phyloP scores from a whole-genome alignment of 53 echinoderm and acorn worm genomes.

The Astropecten irregularis region DNA sequence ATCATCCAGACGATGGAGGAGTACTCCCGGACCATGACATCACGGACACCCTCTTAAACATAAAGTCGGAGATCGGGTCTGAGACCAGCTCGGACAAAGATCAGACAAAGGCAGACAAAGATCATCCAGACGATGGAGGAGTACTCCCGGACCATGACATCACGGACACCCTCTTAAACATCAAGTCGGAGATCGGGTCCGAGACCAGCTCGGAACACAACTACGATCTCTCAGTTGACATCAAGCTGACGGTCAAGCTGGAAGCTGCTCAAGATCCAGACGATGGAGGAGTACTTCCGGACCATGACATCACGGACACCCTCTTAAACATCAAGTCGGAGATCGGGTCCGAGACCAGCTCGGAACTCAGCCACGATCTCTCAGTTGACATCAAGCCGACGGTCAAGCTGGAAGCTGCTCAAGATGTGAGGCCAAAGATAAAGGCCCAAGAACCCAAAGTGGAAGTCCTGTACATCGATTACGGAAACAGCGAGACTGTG shows the following conservation, averaged over 20 bases:
- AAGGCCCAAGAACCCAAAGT: conserved; percentile 52
- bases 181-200: conserved; percentile 9
- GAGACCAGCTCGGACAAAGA: conserved; percentile 24
- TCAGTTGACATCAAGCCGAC: conserved; percentile 11
- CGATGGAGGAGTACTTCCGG: too few relatives aligned
- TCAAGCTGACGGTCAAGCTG: not conserved
- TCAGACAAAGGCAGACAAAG: not conserved
- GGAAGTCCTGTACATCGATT: conserved; percentile 92
- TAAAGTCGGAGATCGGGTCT: conserved; percentile 7
- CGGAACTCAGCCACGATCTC: conserved; percentile 15
- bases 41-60: not conserved
- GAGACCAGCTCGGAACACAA: conserved; percentile 19
- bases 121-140: not conserved
- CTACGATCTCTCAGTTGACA: conserved; percentile 18
- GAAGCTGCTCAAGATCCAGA: too few relatives aligned
- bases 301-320: too few relatives aligned
- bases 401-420: not conserved
- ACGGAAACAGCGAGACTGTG: conserved; percentile 91
- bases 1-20: not conserved
- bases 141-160: too few relatives aligned
- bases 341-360: conserved; percentile 16
- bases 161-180: not conserved
- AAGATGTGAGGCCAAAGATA: conserved; percentile 15
- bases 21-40: too few relatives aligned
- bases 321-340: too few relatives aligned